A percentile compares a stretch with the other conserved stretches of the same genome.
These are phyloP conservation scores for Acrocephalus kingi DNA, from an alignment of 2,113 vertebrate species.

Conservation along the genomic window DNA sequence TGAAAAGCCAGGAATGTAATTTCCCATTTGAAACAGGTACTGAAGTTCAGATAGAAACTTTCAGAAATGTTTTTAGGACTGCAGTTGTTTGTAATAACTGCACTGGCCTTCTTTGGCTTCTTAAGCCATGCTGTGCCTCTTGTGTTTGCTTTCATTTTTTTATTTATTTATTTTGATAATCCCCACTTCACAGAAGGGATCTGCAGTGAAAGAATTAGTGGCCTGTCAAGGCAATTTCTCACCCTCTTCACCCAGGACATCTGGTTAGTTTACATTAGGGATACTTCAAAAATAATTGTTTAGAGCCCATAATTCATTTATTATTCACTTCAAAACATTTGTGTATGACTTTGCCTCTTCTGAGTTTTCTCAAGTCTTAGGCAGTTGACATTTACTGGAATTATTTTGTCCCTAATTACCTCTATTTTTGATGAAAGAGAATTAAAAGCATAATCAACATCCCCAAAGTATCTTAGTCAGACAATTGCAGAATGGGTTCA, in stretches of 20 bases:
- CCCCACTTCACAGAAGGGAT: neutral
- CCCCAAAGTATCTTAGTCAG: conserved; percentile 18
- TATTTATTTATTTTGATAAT: conserved; percentile 33
- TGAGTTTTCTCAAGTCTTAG: neutral
- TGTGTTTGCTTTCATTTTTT: neutral
- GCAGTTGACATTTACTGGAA: conserved; percentile 43
- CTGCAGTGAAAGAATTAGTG: neutral
- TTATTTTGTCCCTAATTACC: conserved; percentile 55
- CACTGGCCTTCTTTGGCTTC: neutral
- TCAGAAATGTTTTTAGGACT: neutral
- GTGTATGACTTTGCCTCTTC: neutral
- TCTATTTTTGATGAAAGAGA: conserved; percentile 52
- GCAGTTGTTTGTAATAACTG: neutral
- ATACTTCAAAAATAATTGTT: conserved; percentile 25
- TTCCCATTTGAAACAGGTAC: neutral
- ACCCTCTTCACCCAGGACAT: conserved; percentile 20
- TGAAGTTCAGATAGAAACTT: neutral
- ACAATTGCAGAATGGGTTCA: neutral
- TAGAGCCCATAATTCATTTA: neutral
- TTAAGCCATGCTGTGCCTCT: neutral
- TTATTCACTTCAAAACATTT: conserved; percentile 1
- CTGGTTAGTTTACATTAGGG: neutral
- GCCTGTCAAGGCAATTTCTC: conserved; percentile 58
- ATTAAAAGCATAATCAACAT: conserved; percentile 56
- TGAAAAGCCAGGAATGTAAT: neutral